Percentiles rank a stretch among this genome's conserved stretches.
These are phyloP conservation scores for Orthosia gothica DNA, from an alignment of 2,888 invertebrate species.

Conservation along the genomic window DNA sequence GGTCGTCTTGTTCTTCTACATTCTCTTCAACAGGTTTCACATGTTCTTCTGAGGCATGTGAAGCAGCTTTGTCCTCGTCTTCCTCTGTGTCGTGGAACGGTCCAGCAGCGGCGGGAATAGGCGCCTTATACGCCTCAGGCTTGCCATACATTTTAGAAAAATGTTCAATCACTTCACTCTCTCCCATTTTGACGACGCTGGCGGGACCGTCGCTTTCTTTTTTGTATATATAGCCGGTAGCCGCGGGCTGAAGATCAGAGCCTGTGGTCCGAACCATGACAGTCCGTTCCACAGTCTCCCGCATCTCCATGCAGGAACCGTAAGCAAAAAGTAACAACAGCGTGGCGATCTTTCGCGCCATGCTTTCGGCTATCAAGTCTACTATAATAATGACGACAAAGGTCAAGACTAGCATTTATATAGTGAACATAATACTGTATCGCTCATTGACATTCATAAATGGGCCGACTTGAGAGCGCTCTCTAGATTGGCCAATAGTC, in stretches of 20 bases:
- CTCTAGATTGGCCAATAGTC: constrained; percentile 88
- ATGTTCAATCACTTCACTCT: constrained; percentile 86
- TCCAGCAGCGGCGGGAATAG: constrained; percentile 76
- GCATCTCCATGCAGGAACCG: constrained; percentile 85
- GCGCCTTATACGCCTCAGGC: constrained; percentile 82
- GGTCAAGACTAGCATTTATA: constrained; percentile 87
- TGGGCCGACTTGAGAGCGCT: constrained; percentile 85
- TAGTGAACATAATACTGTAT: constrained; percentile 85
- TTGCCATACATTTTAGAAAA: constrained; percentile 84
- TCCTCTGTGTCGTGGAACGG: constrained; percentile 78
- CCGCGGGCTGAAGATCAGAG: constrained; percentile 92
- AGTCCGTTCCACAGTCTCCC: constrained; percentile 89
- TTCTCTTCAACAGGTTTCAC: constrained; percentile 86
- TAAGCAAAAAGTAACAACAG: constrained; percentile 75
- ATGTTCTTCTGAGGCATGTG: constrained; percentile 75
- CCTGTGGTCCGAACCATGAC: constrained; percentile 91
- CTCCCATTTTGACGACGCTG: constrained; percentile 88
- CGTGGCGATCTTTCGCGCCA: constrained; percentile 80
- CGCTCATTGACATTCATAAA: constrained; percentile 88
- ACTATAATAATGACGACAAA: constrained; percentile 84
- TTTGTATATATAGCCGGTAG: constrained; percentile 91
- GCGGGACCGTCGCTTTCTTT: constrained; percentile 88
- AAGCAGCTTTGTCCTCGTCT: constrained; percentile 79
- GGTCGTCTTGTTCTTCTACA: constrained; percentile 72
- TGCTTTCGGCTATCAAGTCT: constrained; percentile 77